Base-by-base conservation (phyloP, 2,797 vertebrate species). In the Hyperoplus immaculatus region DNA sequence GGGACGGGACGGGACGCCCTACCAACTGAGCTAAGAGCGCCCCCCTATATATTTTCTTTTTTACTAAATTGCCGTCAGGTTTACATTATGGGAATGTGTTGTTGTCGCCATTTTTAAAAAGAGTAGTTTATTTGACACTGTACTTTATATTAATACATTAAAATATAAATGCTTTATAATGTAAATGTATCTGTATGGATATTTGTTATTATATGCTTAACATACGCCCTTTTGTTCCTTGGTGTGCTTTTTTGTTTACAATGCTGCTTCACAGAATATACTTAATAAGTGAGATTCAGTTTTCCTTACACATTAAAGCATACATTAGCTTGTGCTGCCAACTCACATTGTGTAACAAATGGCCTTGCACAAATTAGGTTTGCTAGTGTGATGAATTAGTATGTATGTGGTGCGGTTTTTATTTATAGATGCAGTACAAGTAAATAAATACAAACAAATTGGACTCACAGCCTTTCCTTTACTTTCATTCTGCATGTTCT, bases 371-470 rank as follows among this genome's bases (percentile, higher is more conserved):
- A 63, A 57, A 83, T 75, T 12, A 53, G 46, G 29, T 43, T 43
- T 49, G 67, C 51, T 65, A 41, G 11, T 49, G 13, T 67, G 46
- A 83, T 83, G 46, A 82, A 71, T 78, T 78, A 58, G 56, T 12
- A 62, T 29, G 29, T 42, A 41, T 42, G 8, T 42, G 21, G 8
- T 45, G 45, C 13, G 43, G 29, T 43, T 70, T 29, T 68, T 68
- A 75, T 78, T 67, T 62, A 78, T 60, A 49, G 21, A 66, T 39
- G 14, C 21, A 38, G 6, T n/a, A 12, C 38, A 16, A 63, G 67
- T 39, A 71, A 75, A 70, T 47, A 70, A 58, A 57, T 5, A 42
- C 54, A 58, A 16, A 9, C 9, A 16, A 29, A 8, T 58, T 29
- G 29, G n/a, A 14, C 29, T 18, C 49, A 46, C 16, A 41, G 13